These are phyloP conservation scores for Drosophila formosana DNA, from an alignment of 2,888 invertebrate species.

Conservation along the genomic window DNA sequence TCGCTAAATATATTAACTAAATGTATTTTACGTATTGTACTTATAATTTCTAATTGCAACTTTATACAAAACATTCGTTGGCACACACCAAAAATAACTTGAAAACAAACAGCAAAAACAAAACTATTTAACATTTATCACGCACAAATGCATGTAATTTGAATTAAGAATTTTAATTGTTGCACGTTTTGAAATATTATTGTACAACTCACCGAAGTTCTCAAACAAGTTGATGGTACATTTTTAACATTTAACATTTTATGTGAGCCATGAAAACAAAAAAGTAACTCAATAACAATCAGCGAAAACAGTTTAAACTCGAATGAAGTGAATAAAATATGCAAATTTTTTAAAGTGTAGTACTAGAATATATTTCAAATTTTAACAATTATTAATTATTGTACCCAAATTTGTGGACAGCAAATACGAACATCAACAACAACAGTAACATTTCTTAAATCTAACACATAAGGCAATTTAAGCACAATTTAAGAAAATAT, in stretches of 20 bases:
- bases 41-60: slow-evolving; percentile 65
- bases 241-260: slow-evolving; percentile 48
- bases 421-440: slow-evolving; percentile 37
- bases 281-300: slow-evolving; percentile 71
- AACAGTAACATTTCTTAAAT: slow-evolving; percentile 45
- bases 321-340: slow-evolving; percentile 44
- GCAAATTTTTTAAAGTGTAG: slow-evolving; percentile 65
- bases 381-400: slow-evolving; percentile 65
- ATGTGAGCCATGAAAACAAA: slow-evolving; percentile 13
- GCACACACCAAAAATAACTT: slow-evolving; percentile 53
- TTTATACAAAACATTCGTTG: slow-evolving; percentile 50
- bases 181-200: slow-evolving; percentile 48
- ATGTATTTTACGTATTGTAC: slow-evolving; percentile 63
- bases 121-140: slow-evolving; percentile 32
- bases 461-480: slow-evolving; percentile 51
- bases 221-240: slow-evolving; percentile 43
- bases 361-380: slow-evolving; percentile 54
- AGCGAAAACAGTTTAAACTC: slow-evolving; percentile 66
- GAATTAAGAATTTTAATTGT: slow-evolving; percentile 60
- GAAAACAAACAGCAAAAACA: slow-evolving; percentile 24
- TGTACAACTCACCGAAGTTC: slow-evolving; percentile 55
- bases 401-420: slow-evolving; percentile 63
- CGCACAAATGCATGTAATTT: slow-evolving; percentile 59
- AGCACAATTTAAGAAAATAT: slow-evolving; percentile 64
- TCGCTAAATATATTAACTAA: slow-evolving; percentile 72